Conservation (phyloP, 2,888 invertebrate species). For the Sminthurides aquaticus region DNA sequence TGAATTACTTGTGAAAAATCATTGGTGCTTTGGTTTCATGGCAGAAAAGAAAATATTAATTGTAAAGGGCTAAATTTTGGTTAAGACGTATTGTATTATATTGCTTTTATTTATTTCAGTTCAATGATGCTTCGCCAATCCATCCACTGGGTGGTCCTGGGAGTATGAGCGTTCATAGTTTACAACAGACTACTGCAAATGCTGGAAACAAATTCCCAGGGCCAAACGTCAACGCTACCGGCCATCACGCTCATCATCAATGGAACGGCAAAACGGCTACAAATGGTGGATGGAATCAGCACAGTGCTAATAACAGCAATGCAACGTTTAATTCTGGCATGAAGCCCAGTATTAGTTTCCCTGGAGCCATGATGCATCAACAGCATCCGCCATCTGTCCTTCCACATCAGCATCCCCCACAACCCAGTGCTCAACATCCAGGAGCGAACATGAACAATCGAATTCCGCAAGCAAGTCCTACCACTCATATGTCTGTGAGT, state of each 20-base stretch:
- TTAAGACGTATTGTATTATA: neutral
- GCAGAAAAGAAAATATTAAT: too few species aligned
- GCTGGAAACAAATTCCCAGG: slow-evolving; percentile 27
- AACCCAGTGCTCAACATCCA: slow-evolving; percentile 12
- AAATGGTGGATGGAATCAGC: slow-evolving; percentile 28
- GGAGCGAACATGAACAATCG: slow-evolving; percentile 22
- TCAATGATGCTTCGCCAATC: slow-evolving; percentile 28
- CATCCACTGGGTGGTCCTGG: slow-evolving; percentile 26
- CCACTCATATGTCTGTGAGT: slow-evolving; percentile 39
- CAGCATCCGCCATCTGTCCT: slow-evolving; percentile 45
- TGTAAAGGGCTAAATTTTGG: too few species aligned
- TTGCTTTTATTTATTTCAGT: neutral
- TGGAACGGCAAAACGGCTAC: slow-evolving; percentile 24
- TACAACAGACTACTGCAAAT: slow-evolving; percentile 24
- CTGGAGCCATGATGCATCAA: slow-evolving; percentile 36
- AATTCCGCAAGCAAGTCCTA: slow-evolving; percentile 38
- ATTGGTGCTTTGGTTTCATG: too few species aligned
- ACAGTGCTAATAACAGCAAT: slow-evolving; percentile 23
- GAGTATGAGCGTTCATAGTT: slow-evolving; percentile 29
- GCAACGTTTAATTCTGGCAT: slow-evolving; percentile 27
- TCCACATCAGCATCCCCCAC: slow-evolving; percentile 46
- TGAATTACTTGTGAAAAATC: too few species aligned
- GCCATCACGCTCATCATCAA: slow-evolving; percentile 21
- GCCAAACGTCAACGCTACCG: slow-evolving; percentile 7
- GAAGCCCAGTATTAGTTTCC: slow-evolving; percentile 40